Conservation (phyloP, 2,113 vertebrate genomes). For the Asarcornis scutulata region DNA sequence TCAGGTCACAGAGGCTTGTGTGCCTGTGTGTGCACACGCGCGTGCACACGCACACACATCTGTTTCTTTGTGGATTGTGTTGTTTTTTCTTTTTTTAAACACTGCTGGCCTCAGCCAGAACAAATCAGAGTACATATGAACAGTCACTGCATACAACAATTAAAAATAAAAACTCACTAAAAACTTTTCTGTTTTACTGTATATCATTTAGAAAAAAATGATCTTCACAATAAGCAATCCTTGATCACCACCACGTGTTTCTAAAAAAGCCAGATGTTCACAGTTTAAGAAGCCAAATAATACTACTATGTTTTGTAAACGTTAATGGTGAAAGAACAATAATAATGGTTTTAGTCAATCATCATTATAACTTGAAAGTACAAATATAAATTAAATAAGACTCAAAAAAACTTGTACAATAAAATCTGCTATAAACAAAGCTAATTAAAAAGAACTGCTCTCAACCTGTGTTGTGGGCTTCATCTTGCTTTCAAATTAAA, state of each 20-base stretch:
- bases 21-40: not conserved
- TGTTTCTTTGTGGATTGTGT: not conserved
- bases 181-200: slow-evolving; percentile 60
- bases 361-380: slow-evolving; percentile 73
- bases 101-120: not conserved
- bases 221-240: slow-evolving; percentile 64
- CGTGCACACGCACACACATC: not conserved
- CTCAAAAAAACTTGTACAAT: slow-evolving; percentile 74
- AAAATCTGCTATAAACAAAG: slow-evolving; percentile 76
- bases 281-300: slow-evolving; percentile 68
- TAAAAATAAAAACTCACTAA: slow-evolving; percentile 52
- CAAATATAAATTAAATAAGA: slow-evolving; percentile 79
- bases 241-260: slow-evolving; percentile 62
- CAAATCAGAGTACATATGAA: not conserved
- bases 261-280: slow-evolving; percentile 58
- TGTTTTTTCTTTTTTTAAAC: not conserved
- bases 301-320: slow-evolving; percentile 68
- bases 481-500: slow-evolving; percentile 65
- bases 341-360: slow-evolving; percentile 72
- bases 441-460: slow-evolving; percentile 72
- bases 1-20: slow-evolving; percentile 34
- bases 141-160: slow-evolving; percentile 7
- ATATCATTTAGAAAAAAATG: slow-evolving; percentile 60
- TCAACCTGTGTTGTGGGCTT: slow-evolving; percentile 69
- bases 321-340: slow-evolving; percentile 68